Evolutionary conservation across 2,113 vertebrate species (phyloP), one percentile per base, ranked within the genome.

Genomic region (Catharus minimus): DNA sequence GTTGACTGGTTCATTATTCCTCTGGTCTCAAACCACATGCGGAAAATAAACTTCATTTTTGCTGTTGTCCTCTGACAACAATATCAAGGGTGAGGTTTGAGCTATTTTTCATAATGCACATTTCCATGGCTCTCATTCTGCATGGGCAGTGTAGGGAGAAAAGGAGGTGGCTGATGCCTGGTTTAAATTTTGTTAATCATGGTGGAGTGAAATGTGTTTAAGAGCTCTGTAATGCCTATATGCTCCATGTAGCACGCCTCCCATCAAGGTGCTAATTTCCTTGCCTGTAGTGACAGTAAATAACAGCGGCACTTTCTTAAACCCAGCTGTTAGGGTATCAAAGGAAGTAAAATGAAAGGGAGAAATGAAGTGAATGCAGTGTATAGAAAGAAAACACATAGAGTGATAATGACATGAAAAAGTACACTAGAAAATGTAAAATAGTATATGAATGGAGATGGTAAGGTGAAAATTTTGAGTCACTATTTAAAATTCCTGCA

Each of bases 261-360:
- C 89, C 55, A 78, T 94, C 62, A 97, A 95, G 93, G 80, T 96
- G 87, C 41, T 96, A 95, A 97, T 97, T 97, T 97, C 24, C 66
- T 94, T 95, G 58, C 77, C 77, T 87, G 53, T 58, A 62, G 58
- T 89, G 83, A 91, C 56, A 95, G 92, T 75, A 97, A 96, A 91
- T 93, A 92, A 93, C 96, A 88, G 61, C 2, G 0, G 62, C 69
- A 86, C 53, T 94, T 86, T 93, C 81, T 96, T 95, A 92, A 92
- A 94, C 60, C 53, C 83, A 94, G 89, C 33, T 91, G 69, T 92
- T 96, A 95, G 43, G n/a, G 24, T 91, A 91, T 93, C 90, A 97
- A 95, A 97, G 65, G 78, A 94, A 95, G 36, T 15, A 95, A 94
- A 96, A 95, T 88, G 55, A 95, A 94, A 94, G 61, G 41, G 84